Base-by-base conservation (phyloP, 2,888 invertebrate genomes). In the Liopterus haemorrhoidalis region DNA sequence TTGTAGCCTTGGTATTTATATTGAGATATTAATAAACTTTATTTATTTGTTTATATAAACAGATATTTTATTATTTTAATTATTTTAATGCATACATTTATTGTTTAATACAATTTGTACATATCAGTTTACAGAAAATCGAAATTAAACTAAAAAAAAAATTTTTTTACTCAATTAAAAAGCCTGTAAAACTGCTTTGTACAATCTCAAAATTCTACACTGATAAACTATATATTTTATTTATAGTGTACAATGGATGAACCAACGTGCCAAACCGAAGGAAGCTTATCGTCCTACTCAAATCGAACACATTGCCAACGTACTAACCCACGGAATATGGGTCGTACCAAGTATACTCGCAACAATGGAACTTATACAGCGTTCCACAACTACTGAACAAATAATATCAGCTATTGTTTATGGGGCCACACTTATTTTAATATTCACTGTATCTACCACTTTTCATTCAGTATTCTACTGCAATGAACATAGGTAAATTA, bases 231-330 rank as follows among this genome's bases (percentile, higher is more conserved):
- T 24, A 8, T 21, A 4, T 11, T 14, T 35, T 41, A 9, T 38
- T 58, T 62, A 35, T 45, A 69, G 69, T 49, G 54, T 68, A 52
- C 58, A 81, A 70, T 88, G 88, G 88, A 88, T 82, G 79, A 89
- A 89, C 70, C 74, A 77, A 57, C 77, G 76, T 61, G 85, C 88
- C 36, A 72, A 74, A 46, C 74, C 80, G 21, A 81, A 82, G 61
- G 79, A 79, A 66, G 89, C 92, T 2, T 94, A 94, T 67, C 77
- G 79, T 55, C 93, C 94, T 31, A 92, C 94, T 16, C 69, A 85
- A 70, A 75, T 90, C 54, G 94, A 94, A 67, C 92, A 94, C 63
- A 70, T 91, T 49, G 93, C 94, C 33, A 94, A 94, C 70, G 85
- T 94, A 33, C 72, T 90, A 58, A 92, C 93, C 21, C 94, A 94